These are phyloP conservation scores for Amphibalanus amphitrite DNA, from an alignment of 1,140 invertebrate genomes.

Conservation along the genomic window DNA sequence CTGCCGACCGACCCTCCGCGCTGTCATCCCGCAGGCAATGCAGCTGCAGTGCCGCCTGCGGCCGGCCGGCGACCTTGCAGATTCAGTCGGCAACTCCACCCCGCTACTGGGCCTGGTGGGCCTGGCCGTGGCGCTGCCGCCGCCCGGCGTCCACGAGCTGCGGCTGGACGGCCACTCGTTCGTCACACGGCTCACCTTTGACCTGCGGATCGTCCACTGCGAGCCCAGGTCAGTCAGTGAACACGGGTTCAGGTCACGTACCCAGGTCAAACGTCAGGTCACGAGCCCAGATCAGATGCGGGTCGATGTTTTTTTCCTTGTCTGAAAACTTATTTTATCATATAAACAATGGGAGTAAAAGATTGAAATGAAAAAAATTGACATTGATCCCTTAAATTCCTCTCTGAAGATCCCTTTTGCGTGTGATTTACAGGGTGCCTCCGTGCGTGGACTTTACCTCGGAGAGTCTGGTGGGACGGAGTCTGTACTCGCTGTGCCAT, in stretches of 20 bases:
- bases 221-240: slow-evolving; percentile 63
- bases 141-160: slow-evolving; percentile 90
- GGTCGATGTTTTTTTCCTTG: too few species aligned
- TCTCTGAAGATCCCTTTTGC: too few species aligned
- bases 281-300: too few species aligned
- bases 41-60: slow-evolving; percentile 1
- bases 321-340: too few species aligned
- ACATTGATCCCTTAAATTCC: too few species aligned
- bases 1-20: too few species aligned
- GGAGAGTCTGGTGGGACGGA: slow-evolving; percentile 83
- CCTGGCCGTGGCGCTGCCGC: slow-evolving; percentile 81
- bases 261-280: too few species aligned
- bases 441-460: slow-evolving; percentile 80
- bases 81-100: slow-evolving; percentile 21
- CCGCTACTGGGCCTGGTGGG: slow-evolving; percentile 82
- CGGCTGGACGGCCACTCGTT: slow-evolving; percentile 91
- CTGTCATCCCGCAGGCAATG: not conserved
- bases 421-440: slow-evolving; percentile 46
- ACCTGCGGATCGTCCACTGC: slow-evolving; percentile 90
- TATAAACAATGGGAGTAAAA: too few species aligned
- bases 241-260: too few species aligned
- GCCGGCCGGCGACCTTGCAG: not conserved
- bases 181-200: slow-evolving; percentile 84
- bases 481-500: slow-evolving; percentile 83
- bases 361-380: too few species aligned